Base-by-base conservation (phyloP, 2,113 vertebrate genomes). In the Salvelinus alpinus region DNA sequence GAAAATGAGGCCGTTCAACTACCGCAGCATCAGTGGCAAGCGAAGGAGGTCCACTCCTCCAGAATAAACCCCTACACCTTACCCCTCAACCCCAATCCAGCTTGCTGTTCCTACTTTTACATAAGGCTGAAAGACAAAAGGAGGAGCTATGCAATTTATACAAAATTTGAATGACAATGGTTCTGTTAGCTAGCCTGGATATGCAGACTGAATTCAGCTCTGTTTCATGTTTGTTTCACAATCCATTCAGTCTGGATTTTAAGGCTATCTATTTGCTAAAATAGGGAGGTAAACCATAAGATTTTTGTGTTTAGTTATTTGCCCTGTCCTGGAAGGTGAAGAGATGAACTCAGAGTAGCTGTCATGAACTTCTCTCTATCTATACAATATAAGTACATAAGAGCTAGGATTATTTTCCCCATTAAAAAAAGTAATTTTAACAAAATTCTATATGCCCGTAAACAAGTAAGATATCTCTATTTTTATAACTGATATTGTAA, bases 1-100 rank as follows among this genome's bases (percentile, higher is more conserved):
- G 98, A 99, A 99, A 93, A 97, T 95, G 91, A 94, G 97, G 69
- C 96, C 97, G 4, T 98, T 95, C 83, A 97, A 90, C 91, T 97
- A 94, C 82, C 95, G 92, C 57, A 96, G 93, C 85, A 78, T 91
- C 84, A 92, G 88, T 20, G 95, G 94, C 85, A 95, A 95, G 92
- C 94, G 95, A 88, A 95, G 95, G 91, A 93, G 96, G 87, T 96
- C 95, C 77, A 83, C 91, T 78, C 86, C 82, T 66, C 92, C 93
- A 92, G 97, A 94, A 97, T 64, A 62, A 71, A 24, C 11, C 71
- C 1, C 64, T n/a, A 48, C 70, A 29, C 80, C 76, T 57, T 11
- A 20, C 34, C 59, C 18, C 72, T 24, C 12, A 18, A n/a, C 64
- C 29, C 25, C 20, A 34, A 20, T 47, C 29, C 57, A 24, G 18